Conservation (phyloP, 2,113 vertebrate species). For the Tamias sibiricus region DNA sequence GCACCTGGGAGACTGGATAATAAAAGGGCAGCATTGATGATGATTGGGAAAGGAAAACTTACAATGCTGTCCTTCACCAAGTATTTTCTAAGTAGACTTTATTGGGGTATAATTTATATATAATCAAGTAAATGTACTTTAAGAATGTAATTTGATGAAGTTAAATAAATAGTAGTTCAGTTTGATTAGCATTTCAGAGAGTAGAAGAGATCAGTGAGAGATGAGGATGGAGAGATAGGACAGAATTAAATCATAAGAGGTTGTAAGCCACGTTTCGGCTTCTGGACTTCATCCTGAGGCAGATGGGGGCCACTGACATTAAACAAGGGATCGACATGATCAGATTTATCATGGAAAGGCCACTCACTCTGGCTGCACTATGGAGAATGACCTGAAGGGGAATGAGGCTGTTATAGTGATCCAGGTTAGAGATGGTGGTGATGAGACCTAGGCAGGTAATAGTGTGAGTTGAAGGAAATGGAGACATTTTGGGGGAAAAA, state of each 20-base stretch:
- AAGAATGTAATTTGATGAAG: background rate
- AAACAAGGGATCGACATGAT: background rate
- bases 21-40: background rate
- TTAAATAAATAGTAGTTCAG: background rate
- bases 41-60: background rate
- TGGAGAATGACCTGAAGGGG: background rate
- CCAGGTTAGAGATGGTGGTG: background rate
- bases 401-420: background rate
- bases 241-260: background rate
- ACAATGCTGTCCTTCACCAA: background rate
- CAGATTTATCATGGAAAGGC: background rate
- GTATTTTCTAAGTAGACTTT: conserved; percentile 39
- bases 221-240: background rate
- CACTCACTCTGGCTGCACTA: background rate
- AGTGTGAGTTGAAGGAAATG: background rate
- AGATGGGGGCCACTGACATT: background rate
- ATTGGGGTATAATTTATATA: conserved; percentile 13
- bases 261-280: background rate
- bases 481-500: background rate
- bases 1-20: background rate
- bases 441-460: background rate
- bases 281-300: background rate
- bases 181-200: background rate
- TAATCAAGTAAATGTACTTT: background rate
- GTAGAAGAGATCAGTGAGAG: background rate